These are phyloP conservation scores for Leptinotarsa defecta DNA, from an alignment of 1,140 invertebrate genomes.

Conservation along the genomic window DNA sequence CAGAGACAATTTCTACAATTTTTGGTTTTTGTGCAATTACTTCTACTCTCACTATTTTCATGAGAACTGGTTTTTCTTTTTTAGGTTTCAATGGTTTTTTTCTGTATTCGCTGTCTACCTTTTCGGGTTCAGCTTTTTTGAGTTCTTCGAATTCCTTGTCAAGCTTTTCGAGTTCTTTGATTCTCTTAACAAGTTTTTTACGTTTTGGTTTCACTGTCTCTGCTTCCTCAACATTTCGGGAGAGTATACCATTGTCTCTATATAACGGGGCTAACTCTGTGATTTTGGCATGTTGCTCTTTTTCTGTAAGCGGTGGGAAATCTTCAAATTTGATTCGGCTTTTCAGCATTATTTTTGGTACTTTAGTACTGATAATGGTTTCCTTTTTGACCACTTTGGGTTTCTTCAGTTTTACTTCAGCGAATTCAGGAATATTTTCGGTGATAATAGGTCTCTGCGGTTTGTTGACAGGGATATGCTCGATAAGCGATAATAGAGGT, in stretches of 20 bases:
- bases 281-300: conserved; percentile 59
- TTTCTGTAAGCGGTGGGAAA: conserved; percentile 60
- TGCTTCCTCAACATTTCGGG: conserved; percentile 73
- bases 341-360: conserved; percentile 69
- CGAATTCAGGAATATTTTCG: conserved; percentile 44
- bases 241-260: conserved; percentile 68
- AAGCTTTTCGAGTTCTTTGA: conserved; percentile 64
- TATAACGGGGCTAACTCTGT: conserved; percentile 61
- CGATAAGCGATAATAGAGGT: conserved; percentile 23
- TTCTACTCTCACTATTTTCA: conserved; percentile 39
- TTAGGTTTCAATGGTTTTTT: conserved; percentile 36
- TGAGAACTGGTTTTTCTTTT: conserved; percentile 41
- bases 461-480: conserved; percentile 30
- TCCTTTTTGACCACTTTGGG: conserved; percentile 45
- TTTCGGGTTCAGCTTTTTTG: conserved; percentile 39
- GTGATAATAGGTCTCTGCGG: conserved; percentile 33
- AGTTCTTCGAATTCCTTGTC: conserved; percentile 45
- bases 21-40: conserved; percentile 41
- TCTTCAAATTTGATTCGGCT: conserved; percentile 66
- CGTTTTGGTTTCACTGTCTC: conserved; percentile 67
- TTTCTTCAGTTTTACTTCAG: conserved; percentile 53
- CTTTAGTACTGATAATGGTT: conserved; percentile 55
- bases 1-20: conserved; percentile 40
- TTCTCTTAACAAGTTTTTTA: conserved; percentile 69
- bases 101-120: conserved; percentile 44